These are phyloP conservation scores for Ptilonorhynchus violaceus DNA, from an alignment of 2,113 vertebrate genomes.

Conservation along the genomic window DNA sequence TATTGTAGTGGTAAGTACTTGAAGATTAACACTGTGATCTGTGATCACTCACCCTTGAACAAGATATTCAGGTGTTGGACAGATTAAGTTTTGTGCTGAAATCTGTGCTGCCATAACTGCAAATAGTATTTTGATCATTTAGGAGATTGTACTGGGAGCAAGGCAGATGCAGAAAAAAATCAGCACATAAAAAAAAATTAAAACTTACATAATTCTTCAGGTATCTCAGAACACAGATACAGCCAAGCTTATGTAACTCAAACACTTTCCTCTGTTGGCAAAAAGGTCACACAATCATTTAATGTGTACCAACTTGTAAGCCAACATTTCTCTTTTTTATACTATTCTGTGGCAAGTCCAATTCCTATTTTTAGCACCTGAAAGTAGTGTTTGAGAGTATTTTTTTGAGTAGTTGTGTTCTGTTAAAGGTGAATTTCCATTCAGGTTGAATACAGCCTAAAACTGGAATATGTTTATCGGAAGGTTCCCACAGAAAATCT, in stretches of 20 bases:
- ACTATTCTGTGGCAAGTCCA: background rate
- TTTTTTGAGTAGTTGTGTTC: background rate
- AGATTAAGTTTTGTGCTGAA: background rate
- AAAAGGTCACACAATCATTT: background rate
- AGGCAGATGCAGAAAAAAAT: background rate
- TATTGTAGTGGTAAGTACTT: background rate
- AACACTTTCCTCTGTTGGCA: background rate
- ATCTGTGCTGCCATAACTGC: background rate
- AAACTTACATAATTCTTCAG: background rate
- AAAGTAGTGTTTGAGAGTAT: background rate
- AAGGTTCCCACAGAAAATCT: background rate
- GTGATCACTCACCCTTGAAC: background rate
- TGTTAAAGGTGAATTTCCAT: background rate
- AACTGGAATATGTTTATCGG: background rate
- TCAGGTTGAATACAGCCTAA: background rate
- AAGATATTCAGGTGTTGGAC: background rate
- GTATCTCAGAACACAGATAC: background rate
- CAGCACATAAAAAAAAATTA: background rate
- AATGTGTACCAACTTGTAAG: background rate
- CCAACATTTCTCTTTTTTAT: background rate
- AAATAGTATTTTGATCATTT: background rate
- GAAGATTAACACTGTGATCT: background rate
- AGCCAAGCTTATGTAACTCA: background rate
- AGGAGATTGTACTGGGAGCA: background rate
- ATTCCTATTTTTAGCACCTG: background rate